Conservation (phyloP, 1,140 invertebrate genomes). For the Drosophila pruinosa region DNA sequence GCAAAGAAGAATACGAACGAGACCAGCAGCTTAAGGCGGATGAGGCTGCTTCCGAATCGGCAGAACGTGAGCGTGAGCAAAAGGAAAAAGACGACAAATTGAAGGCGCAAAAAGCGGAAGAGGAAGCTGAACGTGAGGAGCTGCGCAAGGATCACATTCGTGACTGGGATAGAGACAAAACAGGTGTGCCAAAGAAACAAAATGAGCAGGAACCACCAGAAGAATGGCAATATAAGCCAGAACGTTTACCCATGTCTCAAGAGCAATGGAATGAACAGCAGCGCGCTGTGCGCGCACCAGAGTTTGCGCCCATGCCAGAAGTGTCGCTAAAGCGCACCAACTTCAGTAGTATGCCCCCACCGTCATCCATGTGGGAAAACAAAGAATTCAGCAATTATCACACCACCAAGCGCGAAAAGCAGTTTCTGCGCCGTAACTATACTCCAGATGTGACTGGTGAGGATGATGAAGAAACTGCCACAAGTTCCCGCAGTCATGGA, state of each 20-base stretch:
- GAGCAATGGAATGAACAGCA: constrained; percentile 91
- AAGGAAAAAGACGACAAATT: constrained; percentile 82
- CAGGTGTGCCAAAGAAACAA: constrained; percentile 35
- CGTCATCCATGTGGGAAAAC: background rate
- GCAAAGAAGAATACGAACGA: constrained; percentile 59
- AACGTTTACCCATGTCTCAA: constrained; percentile 87
- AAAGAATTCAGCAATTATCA: constrained; percentile 58
- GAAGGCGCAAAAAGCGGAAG: constrained; percentile 54
- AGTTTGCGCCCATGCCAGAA: constrained; percentile 87
- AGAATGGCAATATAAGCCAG: constrained; percentile 83
- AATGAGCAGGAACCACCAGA: constrained; percentile 43
- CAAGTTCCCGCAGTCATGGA: constrained; percentile 54
- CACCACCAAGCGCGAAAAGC: constrained; percentile 50
- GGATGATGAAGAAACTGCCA: constrained; percentile 27
- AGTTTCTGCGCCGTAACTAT: constrained; percentile 68
- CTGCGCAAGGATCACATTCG: constrained; percentile 85
- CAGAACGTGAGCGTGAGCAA: constrained; percentile 83
- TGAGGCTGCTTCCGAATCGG: constrained; percentile 83
- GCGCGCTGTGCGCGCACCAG: constrained; percentile 86
- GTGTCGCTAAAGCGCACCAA: constrained; percentile 54
- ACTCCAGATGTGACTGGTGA: constrained; percentile 29
- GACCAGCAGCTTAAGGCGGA: constrained; percentile 67
- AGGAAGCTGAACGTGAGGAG: constrained; percentile 83
- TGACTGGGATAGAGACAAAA: constrained; percentile 88
- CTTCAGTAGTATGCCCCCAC: constrained; percentile 67